Evolutionary conservation across 1,140 invertebrate species (phyloP), one percentile per base, ranked within the genome.

Genomic region (Chymomyza costata): DNA sequence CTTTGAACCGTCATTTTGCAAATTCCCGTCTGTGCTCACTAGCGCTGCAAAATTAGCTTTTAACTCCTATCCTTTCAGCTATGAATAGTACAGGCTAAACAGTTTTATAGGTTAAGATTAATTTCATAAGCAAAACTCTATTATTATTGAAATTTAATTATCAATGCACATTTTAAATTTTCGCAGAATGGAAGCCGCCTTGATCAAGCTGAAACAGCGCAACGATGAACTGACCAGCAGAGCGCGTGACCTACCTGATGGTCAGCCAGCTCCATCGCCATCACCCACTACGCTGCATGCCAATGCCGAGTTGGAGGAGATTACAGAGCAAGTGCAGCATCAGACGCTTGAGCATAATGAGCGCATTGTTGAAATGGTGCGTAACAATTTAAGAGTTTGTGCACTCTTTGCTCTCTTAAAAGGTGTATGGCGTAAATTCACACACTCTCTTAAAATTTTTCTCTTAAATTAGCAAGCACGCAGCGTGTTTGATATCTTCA

Each of bases 291-390:
- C 65, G 1, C 43, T 78, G 2, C 46, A 66, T 25, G 57, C 54
- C 0, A 65, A 82, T 45, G 74, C 37, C 3, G 80, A 83, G 18
- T 81, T 78, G 31, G 82, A 84, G 41, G 46, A 83, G 52, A 83
- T 84, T 25, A 65, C 82, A 56, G 83, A 78, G 1, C 65, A 82
- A 60, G 71, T 85, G 50, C 65, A 82, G 30, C 70, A 65, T 31
- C 82, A 82, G 54, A 54, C 67, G 17, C 64, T 65, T 7, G 82
- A 82, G 14, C 83, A 85, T 49, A 69, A 69, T 32, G 84, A 85
- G 13, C 80, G 84, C 34, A 84, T 85, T 57, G 84, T 85, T 15
- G 84, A 85, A 80, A 84, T 85, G 82, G 84, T 85, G 16, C 16
- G 30, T 43, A 62, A 34, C 18, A 15, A 11, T 14, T 17, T 40